Conservation (phyloP, 2,888 invertebrate genomes). For the Drosophila affinis region DNA sequence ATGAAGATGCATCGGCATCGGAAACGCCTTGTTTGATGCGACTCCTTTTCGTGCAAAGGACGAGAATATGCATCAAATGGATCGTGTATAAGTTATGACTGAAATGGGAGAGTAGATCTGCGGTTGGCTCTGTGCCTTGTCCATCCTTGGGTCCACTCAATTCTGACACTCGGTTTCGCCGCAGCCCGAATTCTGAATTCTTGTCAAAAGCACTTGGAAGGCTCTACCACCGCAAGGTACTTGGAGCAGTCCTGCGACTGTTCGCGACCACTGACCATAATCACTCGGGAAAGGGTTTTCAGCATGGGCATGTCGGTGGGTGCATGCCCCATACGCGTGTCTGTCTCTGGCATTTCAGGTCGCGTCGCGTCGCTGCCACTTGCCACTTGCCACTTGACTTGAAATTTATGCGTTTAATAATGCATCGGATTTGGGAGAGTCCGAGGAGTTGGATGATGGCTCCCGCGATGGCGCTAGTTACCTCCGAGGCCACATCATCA, state of each 20-base stretch:
- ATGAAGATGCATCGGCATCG: no score
- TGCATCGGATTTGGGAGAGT: conserved; percentile 28
- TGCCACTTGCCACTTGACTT: conserved; percentile 33
- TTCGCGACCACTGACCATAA: conserved; percentile 36
- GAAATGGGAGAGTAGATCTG: conserved; percentile 3
- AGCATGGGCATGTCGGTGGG: conserved; percentile 11
- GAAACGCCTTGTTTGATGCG: no score
- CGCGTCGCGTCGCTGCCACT: conserved; percentile 21
- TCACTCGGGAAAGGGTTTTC: conserved; percentile 22
- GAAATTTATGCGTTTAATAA: conserved; percentile 53
- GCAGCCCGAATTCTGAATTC: not conserved
- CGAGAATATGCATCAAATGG: not conserved
- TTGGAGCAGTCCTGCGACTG: conserved; percentile 9
- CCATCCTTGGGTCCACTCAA: not conserved
- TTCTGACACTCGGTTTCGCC: not conserved
- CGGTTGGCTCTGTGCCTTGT: conserved; percentile 14
- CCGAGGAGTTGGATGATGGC: conserved; percentile 9
- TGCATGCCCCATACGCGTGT: conserved; percentile 11
- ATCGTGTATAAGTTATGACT: not conserved
- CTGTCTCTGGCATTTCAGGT: conserved; percentile 33
- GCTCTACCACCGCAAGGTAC: conserved; percentile 1
- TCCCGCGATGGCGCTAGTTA: conserved; percentile 35
- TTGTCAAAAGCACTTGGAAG: conserved; percentile 39
- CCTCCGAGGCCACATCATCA: conserved; percentile 49
- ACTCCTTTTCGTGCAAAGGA: no score